Conservation (phyloP, 2,797 vertebrate genomes). For the Onychomys leucogaster region DNA sequence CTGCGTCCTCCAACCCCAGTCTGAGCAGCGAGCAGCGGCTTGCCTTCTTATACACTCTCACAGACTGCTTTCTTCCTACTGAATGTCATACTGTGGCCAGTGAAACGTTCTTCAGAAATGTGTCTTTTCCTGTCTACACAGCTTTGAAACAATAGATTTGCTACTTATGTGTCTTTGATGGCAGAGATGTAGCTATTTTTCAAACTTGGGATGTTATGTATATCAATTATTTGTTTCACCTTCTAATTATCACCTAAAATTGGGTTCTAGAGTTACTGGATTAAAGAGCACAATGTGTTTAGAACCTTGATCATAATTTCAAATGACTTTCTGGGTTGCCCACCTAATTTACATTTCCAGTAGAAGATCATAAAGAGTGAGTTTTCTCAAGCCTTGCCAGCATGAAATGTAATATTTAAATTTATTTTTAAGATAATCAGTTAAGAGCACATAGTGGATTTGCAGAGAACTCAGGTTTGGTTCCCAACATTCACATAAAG, state of each 20-base stretch:
- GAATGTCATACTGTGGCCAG: background rate
- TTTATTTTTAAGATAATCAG: background rate
- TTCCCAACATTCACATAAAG: background rate
- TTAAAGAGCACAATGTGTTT: background rate
- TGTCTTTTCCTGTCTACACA: background rate
- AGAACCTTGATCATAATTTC: constrained; percentile 24
- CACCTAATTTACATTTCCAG: background rate
- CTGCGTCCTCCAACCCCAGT: background rate
- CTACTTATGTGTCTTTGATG: constrained; percentile 30
- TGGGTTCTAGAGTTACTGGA: background rate
- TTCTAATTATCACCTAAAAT: constrained; percentile 1
- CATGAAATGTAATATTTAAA: background rate
- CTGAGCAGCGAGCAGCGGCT: background rate
- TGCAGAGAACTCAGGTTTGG: background rate
- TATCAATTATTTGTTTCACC: background rate
- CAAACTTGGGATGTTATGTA: background rate
- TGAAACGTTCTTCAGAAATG: background rate
- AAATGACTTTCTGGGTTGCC: background rate
- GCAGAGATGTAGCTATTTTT: background rate
- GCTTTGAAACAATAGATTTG: constrained; percentile 8
- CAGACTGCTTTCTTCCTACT: background rate
- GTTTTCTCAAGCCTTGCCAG: background rate
- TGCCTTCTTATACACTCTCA: background rate
- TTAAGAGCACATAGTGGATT: background rate
- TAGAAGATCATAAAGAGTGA: background rate